Conservation (phyloP, 2,113 vertebrate species). For the Psittacara wagleri region DNA sequence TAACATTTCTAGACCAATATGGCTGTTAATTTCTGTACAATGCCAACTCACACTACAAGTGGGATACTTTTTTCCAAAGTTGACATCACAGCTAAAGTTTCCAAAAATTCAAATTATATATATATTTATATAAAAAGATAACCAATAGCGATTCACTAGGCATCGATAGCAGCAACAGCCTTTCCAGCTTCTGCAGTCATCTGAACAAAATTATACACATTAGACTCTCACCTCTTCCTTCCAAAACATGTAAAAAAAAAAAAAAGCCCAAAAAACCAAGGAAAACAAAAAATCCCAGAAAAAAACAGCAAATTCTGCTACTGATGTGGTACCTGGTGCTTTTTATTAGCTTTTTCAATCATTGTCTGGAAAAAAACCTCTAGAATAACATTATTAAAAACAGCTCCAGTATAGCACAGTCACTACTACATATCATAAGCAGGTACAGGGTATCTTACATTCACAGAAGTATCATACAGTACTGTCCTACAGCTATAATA, state of each 20-base stretch:
- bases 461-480: constrained; percentile 79
- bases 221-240: constrained; percentile 71
- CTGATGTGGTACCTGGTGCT: constrained; percentile 75
- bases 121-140: constrained; percentile 86
- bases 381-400: constrained; percentile 80
- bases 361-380: constrained; percentile 75
- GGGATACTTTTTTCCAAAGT: constrained; percentile 79
- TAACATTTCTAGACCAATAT: constrained; percentile 85
- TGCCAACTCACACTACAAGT: constrained; percentile 82
- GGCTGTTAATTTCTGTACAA: constrained; percentile 88
- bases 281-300: constrained; percentile 50
- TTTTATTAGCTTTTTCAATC: constrained; percentile 76
- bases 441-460: constrained; percentile 78
- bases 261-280: background rate
- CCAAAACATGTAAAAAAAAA: constrained; percentile 25
- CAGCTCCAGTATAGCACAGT: constrained; percentile 78
- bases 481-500: constrained; percentile 79
- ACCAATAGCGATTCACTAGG: constrained; percentile 76
- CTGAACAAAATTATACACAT: constrained; percentile 79
- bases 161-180: constrained; percentile 80
- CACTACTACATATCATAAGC: constrained; percentile 79
- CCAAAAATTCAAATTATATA: constrained; percentile 82
- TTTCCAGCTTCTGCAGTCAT: constrained; percentile 78
- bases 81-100: constrained; percentile 82
- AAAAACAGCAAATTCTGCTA: constrained; percentile 74